Evolutionary conservation across 1,140 invertebrate species (phyloP).

Genomic region (Hyles euphorbiae): DNA sequence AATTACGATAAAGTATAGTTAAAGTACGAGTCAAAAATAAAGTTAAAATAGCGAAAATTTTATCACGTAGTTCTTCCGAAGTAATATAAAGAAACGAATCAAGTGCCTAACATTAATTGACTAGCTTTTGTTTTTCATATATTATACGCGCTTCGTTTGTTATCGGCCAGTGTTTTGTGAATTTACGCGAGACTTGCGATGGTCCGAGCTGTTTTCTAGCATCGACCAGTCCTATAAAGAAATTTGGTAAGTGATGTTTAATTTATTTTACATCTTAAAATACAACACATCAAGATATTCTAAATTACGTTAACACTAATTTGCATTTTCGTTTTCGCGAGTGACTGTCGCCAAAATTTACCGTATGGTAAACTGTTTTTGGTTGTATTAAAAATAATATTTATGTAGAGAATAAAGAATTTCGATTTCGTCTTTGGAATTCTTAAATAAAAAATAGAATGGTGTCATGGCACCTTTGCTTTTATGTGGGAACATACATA

Average conservation of each 20-base stretch:
- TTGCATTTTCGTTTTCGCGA: too few relatives aligned
- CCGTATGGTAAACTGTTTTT: too few relatives aligned
- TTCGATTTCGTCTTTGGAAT: too few relatives aligned
- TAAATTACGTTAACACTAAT: too few relatives aligned
- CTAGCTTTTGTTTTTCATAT: constrained; percentile 44
- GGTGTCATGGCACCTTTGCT: too few relatives aligned
- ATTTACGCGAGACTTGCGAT: constrained; percentile 54
- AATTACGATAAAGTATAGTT: background rate
- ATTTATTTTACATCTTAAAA: background rate
- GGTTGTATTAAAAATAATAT: too few relatives aligned
- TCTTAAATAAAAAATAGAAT: too few relatives aligned
- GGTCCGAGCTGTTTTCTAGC: constrained; percentile 73
- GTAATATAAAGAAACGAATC: constrained; percentile 40
- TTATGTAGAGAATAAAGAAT: too few relatives aligned
- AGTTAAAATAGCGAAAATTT: background rate
- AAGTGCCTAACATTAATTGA: constrained; percentile 53
- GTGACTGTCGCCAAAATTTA: too few relatives aligned
- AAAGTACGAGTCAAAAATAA: background rate
- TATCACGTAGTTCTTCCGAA: constrained; percentile 1
- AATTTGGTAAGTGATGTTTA: constrained; percentile 56
- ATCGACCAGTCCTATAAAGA: constrained; percentile 53
- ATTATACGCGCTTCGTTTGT: constrained; percentile 36
- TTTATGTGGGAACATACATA: too few relatives aligned
- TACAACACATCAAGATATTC: too few relatives aligned
- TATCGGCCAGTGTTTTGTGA: constrained; percentile 49